These are phyloP conservation scores for Hydrolagus colliei DNA, from an alignment of 2,797 vertebrate genomes.

Conservation along the genomic window DNA sequence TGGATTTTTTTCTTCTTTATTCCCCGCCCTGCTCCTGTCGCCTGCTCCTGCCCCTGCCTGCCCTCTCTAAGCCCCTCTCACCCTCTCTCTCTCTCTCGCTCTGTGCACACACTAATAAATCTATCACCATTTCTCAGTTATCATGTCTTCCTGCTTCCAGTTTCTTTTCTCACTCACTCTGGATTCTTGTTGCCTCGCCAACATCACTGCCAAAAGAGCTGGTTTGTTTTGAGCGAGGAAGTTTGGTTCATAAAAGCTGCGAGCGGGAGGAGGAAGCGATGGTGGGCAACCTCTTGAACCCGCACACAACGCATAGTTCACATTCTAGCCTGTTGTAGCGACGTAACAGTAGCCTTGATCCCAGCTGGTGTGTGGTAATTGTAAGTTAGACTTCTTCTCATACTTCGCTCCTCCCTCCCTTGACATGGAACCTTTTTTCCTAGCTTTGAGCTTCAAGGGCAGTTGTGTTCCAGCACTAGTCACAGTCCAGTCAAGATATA, in stretches of 20 bases:
- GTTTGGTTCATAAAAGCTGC: conserved; percentile 67
- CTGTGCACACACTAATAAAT: conserved; percentile 75
- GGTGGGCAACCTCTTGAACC: conserved; percentile 86
- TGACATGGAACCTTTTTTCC: background rate
- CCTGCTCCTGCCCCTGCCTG: conserved; percentile 31
- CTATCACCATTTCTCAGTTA: conserved; percentile 69
- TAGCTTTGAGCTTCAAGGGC: background rate
- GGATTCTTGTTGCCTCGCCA: conserved; percentile 58
- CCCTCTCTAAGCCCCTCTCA: conserved; percentile 39
- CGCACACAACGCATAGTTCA: conserved; percentile 32
- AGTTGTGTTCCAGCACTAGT: background rate
- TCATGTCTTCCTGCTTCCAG: conserved; percentile 85
- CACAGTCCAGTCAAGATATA: background rate
- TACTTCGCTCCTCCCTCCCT: background rate
- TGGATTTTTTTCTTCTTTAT: too few species aligned
- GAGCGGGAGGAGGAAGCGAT: conserved; percentile 73
- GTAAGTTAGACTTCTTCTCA: background rate
- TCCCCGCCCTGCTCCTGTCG: too few species aligned
- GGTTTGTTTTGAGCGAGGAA: conserved; percentile 84
- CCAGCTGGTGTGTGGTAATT: background rate
- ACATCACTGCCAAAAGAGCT: conserved; percentile 57
- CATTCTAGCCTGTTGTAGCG: background rate
- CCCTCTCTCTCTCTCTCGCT: conserved; percentile 51
- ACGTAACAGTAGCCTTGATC: background rate
- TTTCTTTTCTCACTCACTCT: conserved; percentile 53